phyloP scores from a whole-genome alignment of 2,113 vertebrate genomes.

The Lamprologus speciosus region DNA sequence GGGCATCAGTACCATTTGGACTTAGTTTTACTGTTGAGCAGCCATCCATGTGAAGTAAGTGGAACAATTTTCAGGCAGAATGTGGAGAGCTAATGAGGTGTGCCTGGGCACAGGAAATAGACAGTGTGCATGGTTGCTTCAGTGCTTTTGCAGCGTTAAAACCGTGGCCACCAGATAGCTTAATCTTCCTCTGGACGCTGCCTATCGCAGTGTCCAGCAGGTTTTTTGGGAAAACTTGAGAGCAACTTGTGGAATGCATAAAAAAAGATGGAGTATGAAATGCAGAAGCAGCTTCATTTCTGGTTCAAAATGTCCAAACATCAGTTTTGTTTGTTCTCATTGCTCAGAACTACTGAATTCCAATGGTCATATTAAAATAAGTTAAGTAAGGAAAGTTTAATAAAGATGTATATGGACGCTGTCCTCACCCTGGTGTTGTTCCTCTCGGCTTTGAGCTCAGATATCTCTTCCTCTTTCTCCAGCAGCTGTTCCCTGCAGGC shows the following conservation, averaged over 20 bases:
- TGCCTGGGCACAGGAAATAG: slow-evolving; percentile 3
- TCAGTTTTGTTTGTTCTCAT: background rate
- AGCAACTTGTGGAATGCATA: background rate
- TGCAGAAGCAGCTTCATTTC: background rate
- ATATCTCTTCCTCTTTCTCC: slow-evolving; percentile 99
- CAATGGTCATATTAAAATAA: background rate
- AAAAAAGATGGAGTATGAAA: background rate
- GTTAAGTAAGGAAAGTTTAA: background rate
- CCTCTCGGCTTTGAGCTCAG: slow-evolving; percentile 96
- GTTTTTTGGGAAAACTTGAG: background rate
- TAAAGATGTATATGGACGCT: background rate
- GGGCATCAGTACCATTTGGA: slow-evolving; percentile 8
- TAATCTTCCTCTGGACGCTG: background rate
- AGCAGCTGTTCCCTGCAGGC: slow-evolving; percentile 93
- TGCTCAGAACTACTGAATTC: background rate
- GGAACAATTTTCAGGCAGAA: background rate
- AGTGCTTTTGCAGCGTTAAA: background rate
- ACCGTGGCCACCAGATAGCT: background rate
- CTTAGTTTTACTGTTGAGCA: slow-evolving; percentile 4
- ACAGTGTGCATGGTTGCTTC: slow-evolving; percentile 5
- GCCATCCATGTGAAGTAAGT: slow-evolving; percentile 4
- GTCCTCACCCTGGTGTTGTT: slow-evolving; percentile 83
- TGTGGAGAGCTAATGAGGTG: slow-evolving; percentile 26
- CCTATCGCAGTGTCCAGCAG: background rate
- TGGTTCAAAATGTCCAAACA: background rate